Evolutionary conservation across 1,140 invertebrate genomes (phyloP), one percentile per base, ranked within the genome.

Genomic region (Pseudomyrmex dendroicus): DNA sequence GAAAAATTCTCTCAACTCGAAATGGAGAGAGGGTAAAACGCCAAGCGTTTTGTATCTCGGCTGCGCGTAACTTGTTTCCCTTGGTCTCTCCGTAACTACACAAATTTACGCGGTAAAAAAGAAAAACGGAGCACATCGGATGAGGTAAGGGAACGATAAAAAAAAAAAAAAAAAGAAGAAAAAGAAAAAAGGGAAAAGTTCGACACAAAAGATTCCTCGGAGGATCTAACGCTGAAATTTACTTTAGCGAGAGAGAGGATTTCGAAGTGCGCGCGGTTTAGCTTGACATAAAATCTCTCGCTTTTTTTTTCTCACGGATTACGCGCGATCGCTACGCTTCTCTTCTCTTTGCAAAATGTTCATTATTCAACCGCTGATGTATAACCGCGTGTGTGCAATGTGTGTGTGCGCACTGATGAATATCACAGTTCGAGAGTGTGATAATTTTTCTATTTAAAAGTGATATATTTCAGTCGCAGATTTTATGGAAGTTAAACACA

Each of bases 221-320:
- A 67, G 52, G 15, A 78, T 46, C 67, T 44, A 35, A 56, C 64
- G 63, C 0, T 70, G n/a, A 78, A 70, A 78, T 78, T 68, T 78
- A 15, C 35, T 76, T 8, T 59, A 57, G n/a, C 44, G 35, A 78
- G 46, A 46, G 5, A 35, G 17, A 17, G 59, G 15, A 48, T 46
- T 70, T 54, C 48, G 1, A 13, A 35, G 2, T 52, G 50, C 50
- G 9, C 13, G 50, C 9, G 4, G 20, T 57, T 12, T 67, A 67
- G 10, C 10, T n/a, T 54, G 25, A 48, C 44, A 17, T 68, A 67
- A 68, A 67, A 66, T 67, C 9, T 17, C 5, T 57, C 52, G 15
- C 13, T 57, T 57, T 35, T 35, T 35, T 35, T 5, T 7, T 35
- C 35, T 22, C 74, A 50, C 12, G 64, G 12, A 68, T 78, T 70